Conservation (phyloP, 2,113 vertebrate genomes). For the Antigone vipio region DNA sequence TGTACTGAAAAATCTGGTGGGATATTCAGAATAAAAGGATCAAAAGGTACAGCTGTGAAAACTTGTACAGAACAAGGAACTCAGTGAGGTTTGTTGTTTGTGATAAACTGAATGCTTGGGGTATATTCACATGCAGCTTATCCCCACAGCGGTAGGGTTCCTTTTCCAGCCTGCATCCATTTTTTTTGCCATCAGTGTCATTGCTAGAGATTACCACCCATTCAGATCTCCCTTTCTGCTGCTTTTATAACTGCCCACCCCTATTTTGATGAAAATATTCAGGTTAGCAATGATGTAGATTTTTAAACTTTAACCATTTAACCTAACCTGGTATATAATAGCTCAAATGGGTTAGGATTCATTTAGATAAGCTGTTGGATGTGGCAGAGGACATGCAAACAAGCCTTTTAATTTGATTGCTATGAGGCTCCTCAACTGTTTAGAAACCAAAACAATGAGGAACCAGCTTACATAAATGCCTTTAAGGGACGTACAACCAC, state of each 20-base stretch:
- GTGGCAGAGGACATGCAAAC: neutral
- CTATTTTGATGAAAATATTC: neutral
- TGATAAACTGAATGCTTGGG: neutral
- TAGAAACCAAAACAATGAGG: neutral
- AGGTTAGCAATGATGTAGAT: neutral
- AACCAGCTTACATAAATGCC: neutral
- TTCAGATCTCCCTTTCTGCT: neutral
- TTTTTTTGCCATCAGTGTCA: neutral
- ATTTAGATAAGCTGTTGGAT: neutral
- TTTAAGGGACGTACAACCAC: neutral
- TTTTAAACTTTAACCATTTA: neutral
- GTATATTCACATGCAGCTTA: neutral
- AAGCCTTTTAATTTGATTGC: neutral
- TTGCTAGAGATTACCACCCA: neutral
- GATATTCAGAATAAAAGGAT: neutral
- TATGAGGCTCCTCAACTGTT: neutral
- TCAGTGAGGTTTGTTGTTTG: neutral
- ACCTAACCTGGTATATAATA: neutral
- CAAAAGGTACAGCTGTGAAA: neutral
- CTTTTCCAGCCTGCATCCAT: neutral
- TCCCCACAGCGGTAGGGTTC: neutral
- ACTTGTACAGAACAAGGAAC: neutral
- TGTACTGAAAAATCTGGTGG: neutral
- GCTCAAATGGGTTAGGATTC: neutral
- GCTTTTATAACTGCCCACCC: neutral